phyloP scores from a whole-genome alignment of 2,113 vertebrate species.

The Rhodinocichla rosea region DNA sequence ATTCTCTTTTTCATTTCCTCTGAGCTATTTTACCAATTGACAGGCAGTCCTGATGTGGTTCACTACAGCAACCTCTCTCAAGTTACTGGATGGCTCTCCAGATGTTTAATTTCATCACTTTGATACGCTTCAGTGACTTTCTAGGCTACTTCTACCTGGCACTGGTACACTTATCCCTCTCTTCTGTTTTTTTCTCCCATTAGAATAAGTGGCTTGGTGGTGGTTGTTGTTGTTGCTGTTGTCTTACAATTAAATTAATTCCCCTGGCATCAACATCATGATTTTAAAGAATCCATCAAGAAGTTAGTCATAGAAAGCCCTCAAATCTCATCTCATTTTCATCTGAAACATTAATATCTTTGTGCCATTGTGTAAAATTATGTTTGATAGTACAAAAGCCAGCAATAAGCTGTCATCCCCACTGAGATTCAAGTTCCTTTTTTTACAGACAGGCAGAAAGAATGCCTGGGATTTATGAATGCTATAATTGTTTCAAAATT shows the following conservation, averaged over 20 bases:
- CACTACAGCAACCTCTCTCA: conserved; percentile 39
- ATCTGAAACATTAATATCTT: not conserved
- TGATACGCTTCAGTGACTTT: conserved; percentile 36
- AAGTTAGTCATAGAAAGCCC: not conserved
- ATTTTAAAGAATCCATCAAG: conserved; percentile 7
- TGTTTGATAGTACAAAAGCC: not conserved
- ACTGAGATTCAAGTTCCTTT: not conserved
- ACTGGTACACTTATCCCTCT: not conserved
- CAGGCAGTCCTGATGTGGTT: conserved; percentile 61
- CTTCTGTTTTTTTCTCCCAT: not conserved
- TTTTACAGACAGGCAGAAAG: not conserved
- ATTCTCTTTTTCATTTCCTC: conserved; percentile 22
- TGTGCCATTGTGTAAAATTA: not conserved
- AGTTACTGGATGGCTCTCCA: conserved; percentile 53
- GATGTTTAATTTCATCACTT: conserved; percentile 59
- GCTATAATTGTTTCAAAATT: not conserved
- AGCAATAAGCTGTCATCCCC: not conserved
- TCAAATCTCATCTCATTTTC: not conserved
- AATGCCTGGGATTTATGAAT: not conserved
- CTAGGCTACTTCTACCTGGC: conserved; percentile 47
- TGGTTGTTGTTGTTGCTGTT: not conserved
- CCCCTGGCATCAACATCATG: not conserved
- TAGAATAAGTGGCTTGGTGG: not conserved
- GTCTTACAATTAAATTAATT: conserved; percentile 29
- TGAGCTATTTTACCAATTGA: conserved; percentile 37